Evolutionary conservation across 2,797 vertebrate genomes (phyloP), one percentile per base, ranked within the genome.

Genomic region (Mico argentatus): DNA sequence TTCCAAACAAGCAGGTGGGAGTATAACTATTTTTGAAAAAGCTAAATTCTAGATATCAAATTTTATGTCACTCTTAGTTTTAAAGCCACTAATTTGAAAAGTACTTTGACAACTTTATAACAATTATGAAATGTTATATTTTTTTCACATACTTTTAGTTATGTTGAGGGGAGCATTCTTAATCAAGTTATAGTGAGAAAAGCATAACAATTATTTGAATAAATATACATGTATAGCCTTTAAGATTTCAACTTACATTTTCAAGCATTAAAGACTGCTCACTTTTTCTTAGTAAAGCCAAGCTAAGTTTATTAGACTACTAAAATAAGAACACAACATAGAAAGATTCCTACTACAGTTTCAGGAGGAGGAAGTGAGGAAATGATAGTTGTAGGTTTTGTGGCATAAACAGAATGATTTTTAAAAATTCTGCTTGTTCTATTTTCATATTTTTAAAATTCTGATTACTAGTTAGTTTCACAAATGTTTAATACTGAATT

Each of bases 171-270:
- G 10, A 20, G 0, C 14, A 92, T 55, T 93, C 90, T 84, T 90
- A 57, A 93, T 44, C 27, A 90, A 33, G 10, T 41, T 50, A 81
- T 22, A 75, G 30, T 77, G 46, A 59, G 80, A 70, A 75, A 84
- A 39, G 2, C 22, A 0, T 79, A 61, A 44, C 2, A 41, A 41
- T 82, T 93, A 82, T 77, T 93, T 92, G 55, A 81, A 26, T 88
- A 84, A 75, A 11, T 72, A 70, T 50, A 77, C 87, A 72, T 75
- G 41, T 57, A 36, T 36, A 72, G 15, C 36, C 46, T 46, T 75
- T 86, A 48, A 88, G 57, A 82, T 88, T 82, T 83, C 48, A 94
- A 13, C 52, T 95, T 87, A 79, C 4, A 76, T 30, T 94, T 84
- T 96, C 22, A 91, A 64, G 39, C 8, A 79, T 88, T 95, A 64